A percentile compares a stretch with the other conserved stretches of the same genome.
These are phyloP conservation scores for Morone chrysops DNA, from an alignment of 2,113 vertebrate species.

Conservation along the genomic window DNA sequence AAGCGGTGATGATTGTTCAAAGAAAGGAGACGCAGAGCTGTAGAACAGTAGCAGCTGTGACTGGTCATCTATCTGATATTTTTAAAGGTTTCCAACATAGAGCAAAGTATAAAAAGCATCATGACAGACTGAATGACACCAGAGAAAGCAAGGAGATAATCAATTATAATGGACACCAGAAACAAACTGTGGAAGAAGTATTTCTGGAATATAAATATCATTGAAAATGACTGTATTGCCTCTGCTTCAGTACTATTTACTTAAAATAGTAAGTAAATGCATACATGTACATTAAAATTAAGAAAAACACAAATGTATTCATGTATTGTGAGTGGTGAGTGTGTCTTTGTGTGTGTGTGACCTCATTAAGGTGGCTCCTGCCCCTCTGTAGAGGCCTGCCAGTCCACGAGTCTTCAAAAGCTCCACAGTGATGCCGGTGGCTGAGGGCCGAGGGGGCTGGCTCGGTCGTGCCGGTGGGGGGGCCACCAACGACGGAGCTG, in stretches of 20 bases:
- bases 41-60: neutral
- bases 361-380: constrained; percentile 89
- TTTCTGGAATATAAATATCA: too few relatives aligned
- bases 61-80: neutral
- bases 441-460: constrained; percentile 75
- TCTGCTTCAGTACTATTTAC: neutral
- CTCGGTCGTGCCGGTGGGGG: constrained; percentile 9
- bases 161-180: too few relatives aligned
- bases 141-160: neutral
- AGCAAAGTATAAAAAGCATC: neutral
- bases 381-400: constrained; percentile 85
- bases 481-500: constrained; percentile 57
- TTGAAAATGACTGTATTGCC: too few relatives aligned
- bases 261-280: neutral
- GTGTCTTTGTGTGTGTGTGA: constrained; percentile 68
- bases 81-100: neutral
- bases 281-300: too few relatives aligned
- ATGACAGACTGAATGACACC: neutral
- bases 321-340: neutral
- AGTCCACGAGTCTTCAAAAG: constrained; percentile 84
- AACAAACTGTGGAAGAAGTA: too few relatives aligned
- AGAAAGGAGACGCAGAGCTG: neutral
- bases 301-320: neutral
- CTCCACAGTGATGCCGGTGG: constrained; percentile 80
- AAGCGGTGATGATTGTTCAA: constrained; percentile 11